Percentiles rank a stretch among this genome's conserved stretches.
phyloP scores from a whole-genome alignment of 2,888 invertebrate species.

The Oscheius myriophilus region DNA sequence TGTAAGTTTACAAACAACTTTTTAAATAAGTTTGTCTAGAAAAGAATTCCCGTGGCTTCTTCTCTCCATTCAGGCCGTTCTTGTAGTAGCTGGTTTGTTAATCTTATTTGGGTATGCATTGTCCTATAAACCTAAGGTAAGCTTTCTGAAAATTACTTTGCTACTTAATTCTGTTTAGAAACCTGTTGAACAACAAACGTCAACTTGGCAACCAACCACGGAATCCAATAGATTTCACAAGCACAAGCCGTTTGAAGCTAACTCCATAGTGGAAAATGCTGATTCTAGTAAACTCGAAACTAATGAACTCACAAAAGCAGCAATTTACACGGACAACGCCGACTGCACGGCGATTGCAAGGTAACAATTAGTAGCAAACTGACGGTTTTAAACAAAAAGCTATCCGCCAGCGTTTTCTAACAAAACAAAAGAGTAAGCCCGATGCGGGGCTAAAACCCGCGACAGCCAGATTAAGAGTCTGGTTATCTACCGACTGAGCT shows the following conservation, averaged over 20 bases:
- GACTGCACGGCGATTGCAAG: conserved; percentile 37
- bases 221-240: not conserved
- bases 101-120: conserved; percentile 33
- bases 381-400: no score
- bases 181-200: not conserved
- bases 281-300: no score
- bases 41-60: conserved; percentile 37
- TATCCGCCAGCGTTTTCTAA: no score
- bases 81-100: conserved; percentile 33
- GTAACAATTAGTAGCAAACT: not conserved
- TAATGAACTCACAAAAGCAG: conserved; percentile 26
- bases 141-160: no score
- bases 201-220: not conserved
- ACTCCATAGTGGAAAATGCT: no score
- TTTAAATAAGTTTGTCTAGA: conserved; percentile 15
- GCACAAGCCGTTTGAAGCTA: no score
- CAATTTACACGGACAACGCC: conserved; percentile 30
- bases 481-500: conserved; percentile 69
- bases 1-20: not conserved
- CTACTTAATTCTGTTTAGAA: no score
- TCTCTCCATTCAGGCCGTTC: conserved; percentile 35
- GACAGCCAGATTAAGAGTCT: conserved; percentile 69
- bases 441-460: conserved; percentile 68
- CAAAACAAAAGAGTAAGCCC: conserved; percentile 44
- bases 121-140: not conserved